phyloP scores from a whole-genome alignment of 2,113 vertebrate genomes.

The Nerophis lumbriciformis region DNA sequence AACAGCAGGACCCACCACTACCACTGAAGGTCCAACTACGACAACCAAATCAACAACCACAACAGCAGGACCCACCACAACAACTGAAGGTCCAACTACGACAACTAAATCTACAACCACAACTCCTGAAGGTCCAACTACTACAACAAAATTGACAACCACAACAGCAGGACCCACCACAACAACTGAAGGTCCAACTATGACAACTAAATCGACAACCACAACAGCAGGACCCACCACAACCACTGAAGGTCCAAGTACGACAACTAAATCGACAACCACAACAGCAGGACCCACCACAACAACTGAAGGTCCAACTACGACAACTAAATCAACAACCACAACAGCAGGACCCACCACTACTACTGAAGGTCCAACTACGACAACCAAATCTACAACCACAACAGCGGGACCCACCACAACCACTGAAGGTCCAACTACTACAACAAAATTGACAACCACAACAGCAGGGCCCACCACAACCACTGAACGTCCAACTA shows the following conservation, averaged over 20 bases:
- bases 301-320: background rate
- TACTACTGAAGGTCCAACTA: background rate
- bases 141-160: background rate
- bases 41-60: background rate
- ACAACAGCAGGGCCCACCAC: fast-evolving
- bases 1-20: background rate
- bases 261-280: background rate
- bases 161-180: background rate
- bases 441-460: background rate
- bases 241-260: background rate
- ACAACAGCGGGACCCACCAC: background rate
- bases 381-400: too few relatives aligned
- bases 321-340: background rate
- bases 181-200: background rate
- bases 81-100: background rate
- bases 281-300: background rate
- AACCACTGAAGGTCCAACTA: background rate
- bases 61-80: background rate
- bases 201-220: background rate
- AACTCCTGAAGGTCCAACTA: background rate
- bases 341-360: background rate
- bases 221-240: background rate
- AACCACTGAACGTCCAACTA: background rate
- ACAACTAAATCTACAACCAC: background rate
- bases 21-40: background rate